Conservation (phyloP, 2,888 invertebrate genomes). For the Brachypalpus laphriformis region DNA sequence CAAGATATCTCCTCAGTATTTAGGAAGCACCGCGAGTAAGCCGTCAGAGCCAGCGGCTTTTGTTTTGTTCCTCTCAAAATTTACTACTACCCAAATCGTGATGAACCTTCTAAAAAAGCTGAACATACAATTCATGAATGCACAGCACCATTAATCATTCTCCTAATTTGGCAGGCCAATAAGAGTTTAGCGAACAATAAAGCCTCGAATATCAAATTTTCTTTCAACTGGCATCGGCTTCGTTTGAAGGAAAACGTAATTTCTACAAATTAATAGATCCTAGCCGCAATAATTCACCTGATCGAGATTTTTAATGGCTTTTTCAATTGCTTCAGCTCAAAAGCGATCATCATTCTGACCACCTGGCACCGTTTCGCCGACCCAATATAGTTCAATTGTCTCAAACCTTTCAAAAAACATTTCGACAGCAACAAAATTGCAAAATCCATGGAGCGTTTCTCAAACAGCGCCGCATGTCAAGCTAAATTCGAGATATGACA, state of each 20-base stretch:
- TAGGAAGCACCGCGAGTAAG: too few relatives aligned
- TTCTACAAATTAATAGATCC: slow-evolving; percentile 41
- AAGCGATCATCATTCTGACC: slow-evolving; percentile 49
- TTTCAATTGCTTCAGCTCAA: slow-evolving; percentile 30
- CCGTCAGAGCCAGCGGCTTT: too few relatives aligned
- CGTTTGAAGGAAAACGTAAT: slow-evolving; percentile 21
- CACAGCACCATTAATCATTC: neutral
- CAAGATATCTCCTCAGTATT: too few relatives aligned
- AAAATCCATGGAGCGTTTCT: slow-evolving; percentile 16
- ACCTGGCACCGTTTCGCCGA: slow-evolving; percentile 45
- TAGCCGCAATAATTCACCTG: slow-evolving; percentile 50
- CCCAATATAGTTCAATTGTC: slow-evolving; percentile 33
- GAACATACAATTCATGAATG: neutral
- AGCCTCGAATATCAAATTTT: neutral
- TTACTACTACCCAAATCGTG: too few relatives aligned
- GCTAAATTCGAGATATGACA: slow-evolving; percentile 41
- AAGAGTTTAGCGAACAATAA: neutral
- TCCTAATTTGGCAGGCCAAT: slow-evolving; percentile 9
- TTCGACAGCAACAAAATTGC: slow-evolving; percentile 38
- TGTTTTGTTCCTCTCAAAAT: too few relatives aligned
- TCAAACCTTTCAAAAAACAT: neutral
- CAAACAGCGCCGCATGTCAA: slow-evolving; percentile 63
- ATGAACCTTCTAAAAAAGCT: too few relatives aligned
- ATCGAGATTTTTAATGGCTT: slow-evolving; percentile 31
- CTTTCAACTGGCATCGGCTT: slow-evolving; percentile 41